A percentile compares a stretch with the other conserved stretches of the same genome.
Conservation (phyloP, 2,888 invertebrate genomes). For the Folsomia manolachei region DNA sequence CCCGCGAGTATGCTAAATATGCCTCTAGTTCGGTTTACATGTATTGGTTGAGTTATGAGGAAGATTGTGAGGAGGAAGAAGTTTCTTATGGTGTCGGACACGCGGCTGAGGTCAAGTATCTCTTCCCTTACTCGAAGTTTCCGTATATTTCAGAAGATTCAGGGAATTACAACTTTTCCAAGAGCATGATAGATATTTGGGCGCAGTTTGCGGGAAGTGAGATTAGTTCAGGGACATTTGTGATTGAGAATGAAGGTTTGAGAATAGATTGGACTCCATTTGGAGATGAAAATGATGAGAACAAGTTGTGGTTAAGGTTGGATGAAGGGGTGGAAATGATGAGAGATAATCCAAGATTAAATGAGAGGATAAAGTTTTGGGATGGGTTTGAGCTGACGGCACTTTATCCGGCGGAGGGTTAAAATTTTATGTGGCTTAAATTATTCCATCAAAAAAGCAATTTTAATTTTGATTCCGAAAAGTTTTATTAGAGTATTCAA, state of each 20-base stretch:
- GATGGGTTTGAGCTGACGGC: neutral
- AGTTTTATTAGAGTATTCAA: too few species aligned
- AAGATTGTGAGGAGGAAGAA: neutral
- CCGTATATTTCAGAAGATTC: neutral
- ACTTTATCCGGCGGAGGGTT: neutral
- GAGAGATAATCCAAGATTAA: neutral
- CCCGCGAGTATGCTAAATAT: neutral
- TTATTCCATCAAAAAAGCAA: too few species aligned
- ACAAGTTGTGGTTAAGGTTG: neutral
- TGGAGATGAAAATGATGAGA: neutral
- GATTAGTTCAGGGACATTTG: neutral
- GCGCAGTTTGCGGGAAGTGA: neutral
- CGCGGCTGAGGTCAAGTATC: neutral
- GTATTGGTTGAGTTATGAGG: slow-evolving; percentile 5
- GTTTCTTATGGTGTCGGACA: slow-evolving; percentile 2
- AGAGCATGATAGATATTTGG: neutral
- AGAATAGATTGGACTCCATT: neutral
- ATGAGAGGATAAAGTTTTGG: slow-evolving; percentile 1
- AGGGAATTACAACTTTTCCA: neutral
- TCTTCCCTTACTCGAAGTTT: neutral
- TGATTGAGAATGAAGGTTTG: slow-evolving; percentile 2
- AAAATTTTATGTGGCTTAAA: too few species aligned
- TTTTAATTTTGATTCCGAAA: too few species aligned
- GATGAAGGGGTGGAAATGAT: neutral
- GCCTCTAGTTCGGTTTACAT: slow-evolving; percentile 10